Evolutionary conservation across 2,113 vertebrate species (phyloP), one percentile per base, ranked within the genome.

Genomic region (Dipodomys stephensi): DNA sequence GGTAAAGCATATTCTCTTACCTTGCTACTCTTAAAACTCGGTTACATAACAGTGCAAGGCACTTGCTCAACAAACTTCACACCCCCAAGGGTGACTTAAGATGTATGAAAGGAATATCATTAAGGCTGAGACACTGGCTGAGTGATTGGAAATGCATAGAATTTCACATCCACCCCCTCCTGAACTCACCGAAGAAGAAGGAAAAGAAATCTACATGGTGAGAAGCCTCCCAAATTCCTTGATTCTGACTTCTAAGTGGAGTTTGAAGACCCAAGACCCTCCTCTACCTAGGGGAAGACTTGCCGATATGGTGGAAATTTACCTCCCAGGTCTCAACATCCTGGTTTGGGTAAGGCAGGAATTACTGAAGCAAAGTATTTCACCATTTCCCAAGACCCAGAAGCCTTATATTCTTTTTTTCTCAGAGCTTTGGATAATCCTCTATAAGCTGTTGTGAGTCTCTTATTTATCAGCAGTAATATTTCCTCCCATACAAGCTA

Each of bases 381-480:
- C 92, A 96, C 60, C 94, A 96, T 96, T 39, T 97, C 95, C 89
- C 92, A 35, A 96, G 77, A 0, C 86, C 87, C 67, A 95, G 95
- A 95, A 95, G 46, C 90, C 71, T 97, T 96, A 97, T 85, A 39
- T 39, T 25, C n/a, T 97, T 32, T 97, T 96, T 97, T 81, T 35
- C 73, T 92, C 32, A 86, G 80, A 96, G 57, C 35, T 96, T 27
- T 94, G 85, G 78, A 86, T 98, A 95, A 97, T 96, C 93, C 74
- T 80, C 83, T 93, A 85, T 84, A 96, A 97, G 76, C 85, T 96
- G 74, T 90, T 92, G 73, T 83, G 92, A 95, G 95, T 98, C 95
- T 95, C 64, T 93, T 57, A 78, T 96, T 91, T 95, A 87, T 94
- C 95, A 95, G 73, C 94, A 96, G 78, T 84, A 88, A 97, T 93